Conservation (phyloP, 1,140 invertebrate species). For the Eumaeus atala region DNA sequence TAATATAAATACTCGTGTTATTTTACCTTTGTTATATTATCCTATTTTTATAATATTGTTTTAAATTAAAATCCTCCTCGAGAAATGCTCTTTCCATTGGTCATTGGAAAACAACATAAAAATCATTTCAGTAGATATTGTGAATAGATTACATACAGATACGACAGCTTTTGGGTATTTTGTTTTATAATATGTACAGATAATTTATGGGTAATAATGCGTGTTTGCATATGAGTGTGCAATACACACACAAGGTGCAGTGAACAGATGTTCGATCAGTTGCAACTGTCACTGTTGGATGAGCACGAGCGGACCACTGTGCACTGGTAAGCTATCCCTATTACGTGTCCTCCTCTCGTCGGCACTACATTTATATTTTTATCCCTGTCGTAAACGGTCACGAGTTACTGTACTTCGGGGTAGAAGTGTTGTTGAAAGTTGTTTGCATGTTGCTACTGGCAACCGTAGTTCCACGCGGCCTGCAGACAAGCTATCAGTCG, state of each 20-base stretch:
- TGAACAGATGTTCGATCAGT: conserved; percentile 59
- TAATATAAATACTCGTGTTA: too few relatives aligned
- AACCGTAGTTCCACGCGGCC: conserved; percentile 62
- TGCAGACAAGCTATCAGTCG: conserved; percentile 37
- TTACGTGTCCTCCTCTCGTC: conserved; percentile 31
- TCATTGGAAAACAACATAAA: too few relatives aligned
- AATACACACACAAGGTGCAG: conserved; percentile 24
- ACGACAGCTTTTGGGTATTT: too few relatives aligned
- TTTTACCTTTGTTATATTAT: too few relatives aligned
- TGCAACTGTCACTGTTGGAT: conserved; percentile 55
- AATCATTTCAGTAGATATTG: too few relatives aligned
- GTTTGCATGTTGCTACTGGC: conserved; percentile 64
- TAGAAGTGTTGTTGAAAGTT: conserved; percentile 55
- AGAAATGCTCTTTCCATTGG: too few relatives aligned
- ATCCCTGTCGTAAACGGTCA: conserved; percentile 43
- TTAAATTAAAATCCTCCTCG: too few relatives aligned
- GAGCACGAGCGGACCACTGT: conserved; percentile 50
- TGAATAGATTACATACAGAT: too few relatives aligned
- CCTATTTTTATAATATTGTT: too few relatives aligned
- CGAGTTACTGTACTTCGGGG: conserved; percentile 30
- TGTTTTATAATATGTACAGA: too few relatives aligned
- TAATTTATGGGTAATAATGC: too few relatives aligned
- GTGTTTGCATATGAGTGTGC: not conserved
- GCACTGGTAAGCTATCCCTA: conserved; percentile 39
- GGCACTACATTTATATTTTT: conserved; percentile 26